These are phyloP conservation scores for Drosophila bocki DNA, from an alignment of 1,140 invertebrate species.

Conservation along the genomic window DNA sequence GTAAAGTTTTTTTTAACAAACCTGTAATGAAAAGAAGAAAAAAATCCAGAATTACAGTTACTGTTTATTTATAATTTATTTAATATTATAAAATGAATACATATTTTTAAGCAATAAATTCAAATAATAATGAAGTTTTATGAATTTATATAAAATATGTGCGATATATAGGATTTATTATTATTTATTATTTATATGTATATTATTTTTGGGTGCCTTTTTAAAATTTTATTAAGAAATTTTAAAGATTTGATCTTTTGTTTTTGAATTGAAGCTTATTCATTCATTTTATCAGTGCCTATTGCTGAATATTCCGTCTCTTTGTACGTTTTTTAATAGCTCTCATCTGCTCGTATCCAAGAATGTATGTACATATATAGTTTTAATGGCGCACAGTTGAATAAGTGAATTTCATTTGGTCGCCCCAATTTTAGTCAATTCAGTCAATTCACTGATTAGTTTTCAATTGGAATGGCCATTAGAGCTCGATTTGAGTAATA, in stretches of 20 bases:
- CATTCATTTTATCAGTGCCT: not conserved
- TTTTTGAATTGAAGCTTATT: not conserved
- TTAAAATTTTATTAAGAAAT: too few species aligned
- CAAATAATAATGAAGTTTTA: too few species aligned
- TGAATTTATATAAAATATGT: too few species aligned
- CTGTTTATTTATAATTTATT: not conserved
- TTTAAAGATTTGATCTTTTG: too few species aligned
- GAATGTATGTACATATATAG: not conserved
- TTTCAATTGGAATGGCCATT: constrained; percentile 50
- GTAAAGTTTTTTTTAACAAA: constrained; percentile 20
- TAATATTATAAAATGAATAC: not conserved
- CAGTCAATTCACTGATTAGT: constrained; percentile 56
- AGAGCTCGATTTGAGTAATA: constrained; percentile 51
- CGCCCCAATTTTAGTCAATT: constrained; percentile 18
- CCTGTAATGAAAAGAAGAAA: constrained; percentile 43
- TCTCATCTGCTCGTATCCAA: not conserved
- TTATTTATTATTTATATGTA: too few species aligned
- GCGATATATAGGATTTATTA: too few species aligned
- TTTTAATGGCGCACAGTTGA: constrained; percentile 6
- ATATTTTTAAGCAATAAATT: too few species aligned
- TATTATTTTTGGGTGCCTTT: too few species aligned
- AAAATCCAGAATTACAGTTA: not conserved
- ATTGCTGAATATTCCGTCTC: not conserved
- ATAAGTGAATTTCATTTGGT: constrained; percentile 24
- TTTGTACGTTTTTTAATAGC: not conserved